phyloP scores from a whole-genome alignment of 2,113 vertebrate genomes.

The Saguinus imperator region DNA sequence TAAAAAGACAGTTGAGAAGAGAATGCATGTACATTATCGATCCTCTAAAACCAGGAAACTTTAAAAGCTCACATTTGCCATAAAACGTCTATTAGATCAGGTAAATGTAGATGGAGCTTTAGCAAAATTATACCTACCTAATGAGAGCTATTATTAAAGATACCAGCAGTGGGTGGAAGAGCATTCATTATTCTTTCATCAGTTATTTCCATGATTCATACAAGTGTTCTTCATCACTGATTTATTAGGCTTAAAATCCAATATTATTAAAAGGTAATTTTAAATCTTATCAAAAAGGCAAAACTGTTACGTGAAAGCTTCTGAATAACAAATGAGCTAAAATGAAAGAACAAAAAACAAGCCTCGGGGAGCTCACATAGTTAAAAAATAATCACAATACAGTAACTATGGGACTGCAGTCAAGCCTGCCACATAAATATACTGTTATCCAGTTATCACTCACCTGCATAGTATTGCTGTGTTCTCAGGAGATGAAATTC shows the following conservation, averaged over 20 bases:
- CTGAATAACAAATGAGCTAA: constrained; percentile 41
- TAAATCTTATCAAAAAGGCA: constrained; percentile 38
- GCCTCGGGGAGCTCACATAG: neutral
- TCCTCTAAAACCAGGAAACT: constrained; percentile 20
- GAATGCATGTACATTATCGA: neutral
- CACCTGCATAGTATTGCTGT: neutral
- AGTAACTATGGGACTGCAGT: neutral
- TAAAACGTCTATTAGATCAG: neutral
- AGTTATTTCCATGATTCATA: constrained; percentile 42
- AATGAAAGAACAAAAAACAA: constrained; percentile 18
- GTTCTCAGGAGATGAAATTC: neutral
- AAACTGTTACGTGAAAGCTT: constrained; percentile 56
- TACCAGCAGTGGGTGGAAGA: constrained; percentile 34
- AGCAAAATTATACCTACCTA: constrained; percentile 56
- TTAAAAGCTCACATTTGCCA: constrained; percentile 44
- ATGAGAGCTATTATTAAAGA: constrained; percentile 48
- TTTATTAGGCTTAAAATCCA: constrained; percentile 33
- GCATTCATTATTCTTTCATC: constrained; percentile 44
- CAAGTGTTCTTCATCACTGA: constrained; percentile 15
- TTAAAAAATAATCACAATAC: constrained; percentile 14
- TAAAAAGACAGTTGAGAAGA: neutral
- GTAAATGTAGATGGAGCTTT: constrained; percentile 42
- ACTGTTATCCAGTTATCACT: neutral
- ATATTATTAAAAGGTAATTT: constrained; percentile 29
- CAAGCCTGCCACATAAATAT: constrained; percentile 32